Base-by-base conservation (phyloP, 2,888 invertebrate genomes). In the Megamerina dolium region DNA sequence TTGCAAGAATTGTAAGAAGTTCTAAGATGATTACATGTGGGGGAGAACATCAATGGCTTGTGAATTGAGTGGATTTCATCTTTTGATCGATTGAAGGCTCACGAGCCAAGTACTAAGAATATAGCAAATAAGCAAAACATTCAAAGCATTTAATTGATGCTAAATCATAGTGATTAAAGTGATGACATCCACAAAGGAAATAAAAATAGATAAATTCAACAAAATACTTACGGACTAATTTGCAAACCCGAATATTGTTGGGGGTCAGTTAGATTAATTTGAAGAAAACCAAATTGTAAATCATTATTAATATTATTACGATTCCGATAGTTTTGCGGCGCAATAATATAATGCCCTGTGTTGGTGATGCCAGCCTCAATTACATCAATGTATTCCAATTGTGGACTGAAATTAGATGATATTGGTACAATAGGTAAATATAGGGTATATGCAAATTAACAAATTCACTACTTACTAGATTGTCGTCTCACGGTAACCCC, bases 401-500 rank as follows among this genome's bases (percentile, higher is more conserved):
- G 83, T 0, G 93, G 93, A 36, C 75, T 72, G 41, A n/a, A 23
- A 23, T 23, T 23, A 8, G 10, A 23, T 23, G 10, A 51, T 50
- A 20, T n/a, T n/a, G n/a, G n/a, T n/a, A n/a, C n/a, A n/a, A n/a
- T n/a, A n/a, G n/a, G n/a, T n/a, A n/a, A n/a, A n/a, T n/a, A n/a
- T n/a, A n/a, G n/a, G n/a, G n/a, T n/a, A n/a, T n/a, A n/a, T n/a
- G n/a, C n/a, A n/a, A n/a, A n/a, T n/a, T n/a, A n/a, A 26, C 6
- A 12, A 32, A 37, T 18, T 33, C 13, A 73, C 62, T 17, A 52
- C 56, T 52, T 53, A 65, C 65, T 65, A 60, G 44, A 87, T 88
- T 0, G 85, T 87, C 1, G 82, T 79, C 70, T 93, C 93, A 38
- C 86, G 79, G 72, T 93, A 93, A 1, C 93, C 93, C 87, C 87